Evolutionary conservation across 1,140 invertebrate genomes (phyloP), one percentile per base, ranked within the genome.

Genomic region (Drosophila lacteicornis): DNA sequence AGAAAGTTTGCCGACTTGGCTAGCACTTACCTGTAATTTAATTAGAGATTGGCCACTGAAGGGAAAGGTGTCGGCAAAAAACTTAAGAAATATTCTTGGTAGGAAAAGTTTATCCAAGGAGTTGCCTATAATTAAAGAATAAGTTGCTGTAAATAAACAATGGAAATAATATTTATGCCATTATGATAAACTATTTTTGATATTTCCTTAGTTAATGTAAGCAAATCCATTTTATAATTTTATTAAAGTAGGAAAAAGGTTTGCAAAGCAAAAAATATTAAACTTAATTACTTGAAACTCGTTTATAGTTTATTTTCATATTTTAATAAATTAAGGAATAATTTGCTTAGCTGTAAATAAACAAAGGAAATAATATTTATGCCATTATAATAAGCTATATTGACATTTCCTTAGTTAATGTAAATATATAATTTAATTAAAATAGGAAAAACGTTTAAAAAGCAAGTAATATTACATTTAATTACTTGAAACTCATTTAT

Each of bases 1-100:
- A 25, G 46, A 43, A 70, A 84, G 38, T 79, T 82, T 58, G 62
- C 4, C 15, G 51, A 51, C 19, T 73, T 60, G 40, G 11, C 19
- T 12, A 12, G 40, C 43, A 49, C 17, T 59, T 59, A 50, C 30
- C 42, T 60, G 17, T 51, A 51, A 73, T 60, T 73, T 19, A 59
- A 58, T 73, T 60, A 73, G 45, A 36, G 13, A 38, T 19, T 27
- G 25, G 30, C 38, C 13, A 33, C 15, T 7, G 17, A 13, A 15
- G 13, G 2, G 3, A 15, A 38, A 70, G 46, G 27, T 66, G 17
- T 50, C n/a, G 51, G 15, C 19, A 22, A 22, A n/a, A 30, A 40
- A 46, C n/a, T 25, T 45, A 0, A 13, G 12, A 8, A 49, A 59
- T 56, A 38, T 38, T 55, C 19, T 22, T 15, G 19, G 33, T 6